A percentile compares a stretch with the other conserved stretches of the same genome.
Conservation (phyloP, 2,797 vertebrate genomes). For the Eospalax fontanierii region DNA sequence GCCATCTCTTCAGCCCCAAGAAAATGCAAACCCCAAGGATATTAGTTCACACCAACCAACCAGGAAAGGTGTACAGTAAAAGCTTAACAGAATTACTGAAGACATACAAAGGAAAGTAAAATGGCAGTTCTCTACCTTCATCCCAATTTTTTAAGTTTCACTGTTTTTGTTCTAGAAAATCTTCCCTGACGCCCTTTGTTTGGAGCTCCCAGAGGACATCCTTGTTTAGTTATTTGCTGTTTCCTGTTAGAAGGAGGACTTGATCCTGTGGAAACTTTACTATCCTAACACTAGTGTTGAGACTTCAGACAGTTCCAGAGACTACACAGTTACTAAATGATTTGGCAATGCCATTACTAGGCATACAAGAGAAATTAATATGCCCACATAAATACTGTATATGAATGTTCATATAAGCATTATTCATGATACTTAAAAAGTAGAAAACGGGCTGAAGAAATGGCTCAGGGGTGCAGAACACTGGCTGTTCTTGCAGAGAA, state of each 20-base stretch:
- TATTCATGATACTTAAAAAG: neutral
- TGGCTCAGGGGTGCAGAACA: too few relatives aligned
- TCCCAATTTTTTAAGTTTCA: neutral
- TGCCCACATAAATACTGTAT: neutral
- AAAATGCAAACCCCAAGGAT: neutral
- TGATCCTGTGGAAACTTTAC: neutral
- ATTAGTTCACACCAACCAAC: neutral
- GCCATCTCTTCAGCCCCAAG: too few relatives aligned
- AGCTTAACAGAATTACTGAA: neutral
- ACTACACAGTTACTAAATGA: neutral
- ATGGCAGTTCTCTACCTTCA: neutral
- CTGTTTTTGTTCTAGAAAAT: neutral
- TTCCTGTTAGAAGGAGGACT: neutral
- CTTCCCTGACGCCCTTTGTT: neutral
- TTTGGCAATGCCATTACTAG: neutral
- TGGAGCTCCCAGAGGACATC: neutral
- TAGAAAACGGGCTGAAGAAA: neutral
- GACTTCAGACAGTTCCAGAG: neutral
- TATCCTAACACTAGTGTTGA: neutral
- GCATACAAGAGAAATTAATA: conserved; percentile 13
- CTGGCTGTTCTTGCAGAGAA: too few relatives aligned
- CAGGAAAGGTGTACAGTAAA: neutral
- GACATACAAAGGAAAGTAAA: neutral
- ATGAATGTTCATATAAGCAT: neutral
- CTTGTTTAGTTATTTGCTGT: neutral